Base-by-base conservation (phyloP, 2,113 vertebrate species). In the Ammodytes marinus region DNA sequence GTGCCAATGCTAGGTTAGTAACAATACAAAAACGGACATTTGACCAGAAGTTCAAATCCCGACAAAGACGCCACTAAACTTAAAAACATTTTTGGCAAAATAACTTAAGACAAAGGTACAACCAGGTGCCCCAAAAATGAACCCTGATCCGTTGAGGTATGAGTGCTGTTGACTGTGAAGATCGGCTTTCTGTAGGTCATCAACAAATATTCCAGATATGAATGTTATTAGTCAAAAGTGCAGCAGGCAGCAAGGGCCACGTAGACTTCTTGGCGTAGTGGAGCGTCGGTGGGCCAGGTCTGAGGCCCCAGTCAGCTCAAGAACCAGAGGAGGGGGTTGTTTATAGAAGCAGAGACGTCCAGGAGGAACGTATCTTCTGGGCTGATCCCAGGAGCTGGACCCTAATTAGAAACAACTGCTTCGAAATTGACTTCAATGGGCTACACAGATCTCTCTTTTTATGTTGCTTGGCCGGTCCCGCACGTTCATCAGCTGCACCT, bases 371-470 rank as follows among this genome's bases (percentile, higher is more conserved):
- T 94, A 94, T 96, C 95, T 94, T 74, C 91, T 88, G 85, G 92
- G 90, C 89, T 92, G 93, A 93, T 94, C 93, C 93, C 91, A 89
- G 92, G 90, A 95, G 95, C 91, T 69, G 55, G 72, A 74, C 89
- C 27, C 91, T 94, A 95, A 96, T 95, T 94, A 93, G 91, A 95
- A 95, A 92, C 95, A 95, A 95, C 92, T 95, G 95, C 67, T 88
- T 35, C 27, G 64, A 93, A 90, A 91, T 90, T 93, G 85, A 93
- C 90, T 93, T 91, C 92, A 92, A 91, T 91, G 89, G 27, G 86
- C 87, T 88, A 47, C 79, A 27, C 82, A 87, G 87, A 94, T 91
- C 89, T 94, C 80, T 90, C 86, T 86, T 92, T 86, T 93, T 94
- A 93, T 94, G 93, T 91, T 91, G 89, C 88, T 94, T 95, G 94